phyloP scores from a whole-genome alignment of 92 coral and sea anemone genomes.

The Parazoanthus swiftii region DNA sequence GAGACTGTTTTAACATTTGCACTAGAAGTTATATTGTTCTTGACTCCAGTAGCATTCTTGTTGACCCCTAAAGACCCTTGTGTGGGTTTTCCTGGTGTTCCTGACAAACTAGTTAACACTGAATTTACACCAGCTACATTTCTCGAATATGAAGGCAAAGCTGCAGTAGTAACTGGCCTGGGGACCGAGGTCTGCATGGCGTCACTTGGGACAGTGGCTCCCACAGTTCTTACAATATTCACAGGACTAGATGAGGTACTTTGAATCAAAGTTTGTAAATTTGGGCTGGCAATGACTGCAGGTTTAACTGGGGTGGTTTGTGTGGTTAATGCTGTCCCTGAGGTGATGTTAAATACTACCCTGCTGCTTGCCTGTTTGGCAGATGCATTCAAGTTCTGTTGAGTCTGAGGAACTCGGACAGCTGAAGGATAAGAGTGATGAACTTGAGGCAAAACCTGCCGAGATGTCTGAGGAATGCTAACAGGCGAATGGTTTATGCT shows the following conservation, averaged over 20 bases:
- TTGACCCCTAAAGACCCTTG: background rate
- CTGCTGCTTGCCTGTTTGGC: background rate
- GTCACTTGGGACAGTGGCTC: slow-evolving; percentile 40
- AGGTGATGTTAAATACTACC: background rate
- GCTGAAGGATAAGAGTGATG: slow-evolving; percentile 12
- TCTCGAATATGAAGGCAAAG: slow-evolving; percentile 26
- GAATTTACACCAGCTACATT: slow-evolving; percentile 17
- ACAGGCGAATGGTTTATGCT: slow-evolving; percentile 11
- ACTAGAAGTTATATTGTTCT: background rate
- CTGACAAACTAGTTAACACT: slow-evolving; percentile 9
- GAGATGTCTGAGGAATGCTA: slow-evolving; percentile 15
- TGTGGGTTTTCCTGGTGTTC: background rate
- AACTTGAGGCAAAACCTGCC: slow-evolving; percentile 4
- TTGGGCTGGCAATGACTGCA: slow-evolving; percentile 10
- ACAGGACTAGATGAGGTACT: slow-evolving; percentile 17
- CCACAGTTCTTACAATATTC: slow-evolving; percentile 28
- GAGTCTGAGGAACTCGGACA: background rate
- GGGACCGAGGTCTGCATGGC: slow-evolving; percentile 37
- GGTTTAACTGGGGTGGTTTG: slow-evolving; percentile 13
- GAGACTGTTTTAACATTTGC: slow-evolving; percentile 33
- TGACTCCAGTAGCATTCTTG: background rate
- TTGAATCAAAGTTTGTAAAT: slow-evolving; percentile 10
- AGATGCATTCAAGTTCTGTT: slow-evolving; percentile 19
- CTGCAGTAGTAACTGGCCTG: slow-evolving; percentile 37
- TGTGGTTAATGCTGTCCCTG: slow-evolving; percentile 1